Evolutionary conservation across 2,888 invertebrate species (phyloP).

Genomic region (Gerosis bhagava): DNA sequence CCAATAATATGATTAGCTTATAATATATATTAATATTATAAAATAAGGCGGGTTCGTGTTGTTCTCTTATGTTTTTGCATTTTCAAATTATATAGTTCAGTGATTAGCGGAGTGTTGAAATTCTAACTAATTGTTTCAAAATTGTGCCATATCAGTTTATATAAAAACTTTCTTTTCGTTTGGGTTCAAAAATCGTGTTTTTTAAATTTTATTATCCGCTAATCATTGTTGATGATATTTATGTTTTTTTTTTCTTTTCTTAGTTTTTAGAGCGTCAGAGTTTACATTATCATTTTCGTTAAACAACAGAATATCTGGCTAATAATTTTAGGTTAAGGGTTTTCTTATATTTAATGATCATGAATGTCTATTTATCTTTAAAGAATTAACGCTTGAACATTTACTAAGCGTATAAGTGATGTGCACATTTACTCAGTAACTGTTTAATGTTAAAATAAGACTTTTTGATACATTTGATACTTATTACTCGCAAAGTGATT

Average conservation of each 20-base stretch:
- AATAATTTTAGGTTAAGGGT: slow-evolving; percentile 62
- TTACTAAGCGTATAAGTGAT: slow-evolving; percentile 66
- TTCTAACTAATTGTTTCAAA: slow-evolving; percentile 41
- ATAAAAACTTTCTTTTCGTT: slow-evolving; percentile 38
- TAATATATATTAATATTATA: slow-evolving; percentile 59
- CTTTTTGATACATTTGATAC: slow-evolving; percentile 81
- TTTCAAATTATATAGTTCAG: slow-evolving; percentile 40
- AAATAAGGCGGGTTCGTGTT: slow-evolving; percentile 51
- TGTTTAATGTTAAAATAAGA: slow-evolving; percentile 69
- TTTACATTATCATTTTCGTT: slow-evolving; percentile 42
- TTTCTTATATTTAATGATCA: slow-evolving; percentile 70
- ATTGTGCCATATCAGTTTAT: slow-evolving; percentile 44
- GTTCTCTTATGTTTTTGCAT: slow-evolving; percentile 46
- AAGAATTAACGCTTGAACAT: slow-evolving; percentile 69
- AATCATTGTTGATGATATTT: slow-evolving; percentile 50
- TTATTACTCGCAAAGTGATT: slow-evolving; percentile 79
- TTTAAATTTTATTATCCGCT: slow-evolving; percentile 40
- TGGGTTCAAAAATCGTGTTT: slow-evolving; percentile 27
- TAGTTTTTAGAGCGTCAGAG: slow-evolving; percentile 29
- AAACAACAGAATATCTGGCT: slow-evolving; percentile 48
- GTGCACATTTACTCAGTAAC: slow-evolving; percentile 72
- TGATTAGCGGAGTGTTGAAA: slow-evolving; percentile 53
- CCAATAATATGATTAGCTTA: slow-evolving; percentile 78
- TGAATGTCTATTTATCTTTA: slow-evolving; percentile 77
- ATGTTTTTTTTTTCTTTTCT: slow-evolving; percentile 24